These are phyloP conservation scores for Apotomis capreana DNA, from an alignment of 2,888 invertebrate species.

Conservation along the genomic window DNA sequence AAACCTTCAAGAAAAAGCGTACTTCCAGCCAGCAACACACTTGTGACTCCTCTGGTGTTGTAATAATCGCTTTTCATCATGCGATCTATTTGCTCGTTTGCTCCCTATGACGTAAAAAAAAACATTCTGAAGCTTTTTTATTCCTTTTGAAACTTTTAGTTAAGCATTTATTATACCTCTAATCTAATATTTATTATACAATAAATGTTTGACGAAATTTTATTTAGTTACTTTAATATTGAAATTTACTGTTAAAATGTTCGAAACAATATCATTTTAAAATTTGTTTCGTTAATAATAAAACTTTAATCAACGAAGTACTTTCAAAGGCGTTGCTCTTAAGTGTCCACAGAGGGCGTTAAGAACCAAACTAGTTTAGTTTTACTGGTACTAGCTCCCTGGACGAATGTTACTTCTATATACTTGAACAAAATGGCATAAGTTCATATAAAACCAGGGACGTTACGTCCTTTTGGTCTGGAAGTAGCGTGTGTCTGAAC, in stretches of 20 bases:
- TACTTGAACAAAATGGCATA: not conserved
- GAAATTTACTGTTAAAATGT: not conserved
- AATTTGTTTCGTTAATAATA: not conserved
- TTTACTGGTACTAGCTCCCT: constrained; percentile 11
- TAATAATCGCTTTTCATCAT: no score
- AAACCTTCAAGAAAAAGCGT: no score
- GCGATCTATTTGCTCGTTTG: no score
- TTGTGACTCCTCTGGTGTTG: no score
- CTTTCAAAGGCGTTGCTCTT: not conserved
- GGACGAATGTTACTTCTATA: not conserved
- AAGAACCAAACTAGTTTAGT: constrained; percentile 14
- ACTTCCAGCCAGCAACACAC: no score
- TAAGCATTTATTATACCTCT: no score
- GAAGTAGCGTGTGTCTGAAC: not conserved
- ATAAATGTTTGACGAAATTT: no score
- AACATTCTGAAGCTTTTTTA: no score
- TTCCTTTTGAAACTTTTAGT: no score
- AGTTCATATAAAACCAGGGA: not conserved
- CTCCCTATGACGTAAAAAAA: no score
- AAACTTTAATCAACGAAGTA: constrained; percentile 14
- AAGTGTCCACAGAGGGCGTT: constrained; percentile 15
- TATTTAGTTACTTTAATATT: not conserved
- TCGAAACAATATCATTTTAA: not conserved
- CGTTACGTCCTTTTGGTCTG: constrained; percentile 4
- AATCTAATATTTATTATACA: no score